These are phyloP conservation scores for Phoeniculus purpureus DNA, from an alignment of 2,797 vertebrate species.

Conservation along the genomic window DNA sequence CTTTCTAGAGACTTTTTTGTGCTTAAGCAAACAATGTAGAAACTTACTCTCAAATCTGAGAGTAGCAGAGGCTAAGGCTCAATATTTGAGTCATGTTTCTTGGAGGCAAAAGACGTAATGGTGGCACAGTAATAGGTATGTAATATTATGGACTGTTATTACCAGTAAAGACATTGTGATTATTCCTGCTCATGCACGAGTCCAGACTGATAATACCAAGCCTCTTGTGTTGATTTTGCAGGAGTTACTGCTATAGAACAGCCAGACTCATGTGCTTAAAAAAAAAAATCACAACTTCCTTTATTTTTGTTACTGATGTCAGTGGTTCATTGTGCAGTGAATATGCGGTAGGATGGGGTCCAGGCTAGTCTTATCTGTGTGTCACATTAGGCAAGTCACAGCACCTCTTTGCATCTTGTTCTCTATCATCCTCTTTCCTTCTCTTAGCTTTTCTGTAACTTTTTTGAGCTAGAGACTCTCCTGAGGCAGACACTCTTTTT, in stretches of 20 bases:
- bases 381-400: background rate
- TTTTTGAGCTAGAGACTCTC: slow-evolving; percentile 20
- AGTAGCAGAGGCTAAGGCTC: background rate
- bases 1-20: background rate
- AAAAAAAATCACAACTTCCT: background rate
- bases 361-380: background rate
- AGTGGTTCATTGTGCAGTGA: background rate
- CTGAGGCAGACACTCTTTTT: slow-evolving; percentile 27
- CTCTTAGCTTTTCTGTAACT: background rate
- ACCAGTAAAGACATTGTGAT: background rate
- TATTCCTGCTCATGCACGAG: background rate
- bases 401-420: background rate
- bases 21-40: background rate
- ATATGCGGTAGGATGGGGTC: background rate
- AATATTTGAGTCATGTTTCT: background rate
- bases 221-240: background rate
- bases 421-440: background rate
- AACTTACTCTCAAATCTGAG: background rate
- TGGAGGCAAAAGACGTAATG: background rate
- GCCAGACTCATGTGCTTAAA: background rate
- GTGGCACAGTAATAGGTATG: background rate
- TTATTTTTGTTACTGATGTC: background rate
- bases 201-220: background rate
- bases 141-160: background rate
- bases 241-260: background rate